phyloP scores from a whole-genome alignment of 2,888 invertebrate genomes.

The Spodoptera exigua region DNA sequence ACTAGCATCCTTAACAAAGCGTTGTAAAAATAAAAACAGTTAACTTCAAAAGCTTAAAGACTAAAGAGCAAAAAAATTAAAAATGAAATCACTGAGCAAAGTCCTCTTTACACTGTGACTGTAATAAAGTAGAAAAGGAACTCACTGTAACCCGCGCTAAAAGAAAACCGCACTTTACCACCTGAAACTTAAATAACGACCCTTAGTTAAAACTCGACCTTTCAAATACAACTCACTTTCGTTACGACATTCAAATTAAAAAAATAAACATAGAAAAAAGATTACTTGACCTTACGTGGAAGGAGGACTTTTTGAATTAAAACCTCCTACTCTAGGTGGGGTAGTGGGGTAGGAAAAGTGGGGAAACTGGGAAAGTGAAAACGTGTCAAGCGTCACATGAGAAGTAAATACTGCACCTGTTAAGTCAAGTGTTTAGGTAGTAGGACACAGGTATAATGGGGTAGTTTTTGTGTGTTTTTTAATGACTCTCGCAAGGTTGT shows the following conservation, averaged over 20 bases:
- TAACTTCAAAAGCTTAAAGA: neutral
- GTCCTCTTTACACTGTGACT: constrained; percentile 1
- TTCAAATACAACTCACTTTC: constrained; percentile 52
- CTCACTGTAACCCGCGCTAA: constrained; percentile 1
- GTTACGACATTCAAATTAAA: constrained; percentile 59
- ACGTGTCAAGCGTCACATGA: constrained; percentile 79
- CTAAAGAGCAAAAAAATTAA: neutral
- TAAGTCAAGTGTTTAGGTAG: constrained; percentile 54
- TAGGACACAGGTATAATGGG: constrained; percentile 38
- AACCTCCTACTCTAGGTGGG: constrained; percentile 54
- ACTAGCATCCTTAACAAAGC: too few relatives aligned
- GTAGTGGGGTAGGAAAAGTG: constrained; percentile 55
- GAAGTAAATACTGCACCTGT: constrained; percentile 62
- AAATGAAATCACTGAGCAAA: constrained; percentile 5
- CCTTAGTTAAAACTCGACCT: constrained; percentile 20
- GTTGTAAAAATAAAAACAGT: too few relatives aligned
- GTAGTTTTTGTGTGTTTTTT: constrained; percentile 33
- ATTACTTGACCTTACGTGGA: constrained; percentile 64
- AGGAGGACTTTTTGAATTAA: constrained; percentile 43
- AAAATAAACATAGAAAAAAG: constrained; percentile 54
- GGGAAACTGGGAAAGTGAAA: constrained; percentile 79
- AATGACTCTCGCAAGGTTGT: constrained; percentile 29
- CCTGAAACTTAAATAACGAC: constrained; percentile 32
- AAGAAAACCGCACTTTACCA: constrained; percentile 18
- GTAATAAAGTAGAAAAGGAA: constrained; percentile 20